Base-by-base conservation (phyloP, 2,113 vertebrate genomes). In the Psittacara wagleri region DNA sequence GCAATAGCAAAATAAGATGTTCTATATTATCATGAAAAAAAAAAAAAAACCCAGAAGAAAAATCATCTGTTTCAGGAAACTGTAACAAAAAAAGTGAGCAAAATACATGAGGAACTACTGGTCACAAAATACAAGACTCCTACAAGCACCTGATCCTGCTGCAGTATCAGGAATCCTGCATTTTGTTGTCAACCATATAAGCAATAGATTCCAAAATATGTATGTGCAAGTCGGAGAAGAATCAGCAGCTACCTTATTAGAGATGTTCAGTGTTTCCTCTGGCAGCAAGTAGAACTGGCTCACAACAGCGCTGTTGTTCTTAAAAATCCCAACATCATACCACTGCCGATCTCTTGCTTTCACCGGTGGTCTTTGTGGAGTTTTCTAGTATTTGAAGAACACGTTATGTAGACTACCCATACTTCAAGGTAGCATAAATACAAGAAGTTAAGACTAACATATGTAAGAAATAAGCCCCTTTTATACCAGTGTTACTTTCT, bases 291-390 rank as follows among this genome's bases (percentile, higher is more conserved):
- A 99, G 97, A 99, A 99, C 96, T 99, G 98, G 86, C 92, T 98
- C 97, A 99, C 99, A 96, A 99, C 98, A 57, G 98, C 98, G 52
- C 97, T 99, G 48, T 98, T 99, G 63, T 98, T 98, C 97, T 98
- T 99, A 96, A 99, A 99, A 95, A 99, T 98, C 9, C 99, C 99
- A 19, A 99, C 99, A 63, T 99, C 99, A 33, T 98, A 99, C 99
- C 99, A 99, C 52, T 96, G 96, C 59, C 97, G 97, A 74, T 98
- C 97, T 79, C 95, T 97, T 74, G 87, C 27, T 96, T 98, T 98
- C 83, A 87, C 27, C 0, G 82, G 79, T 20, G 96, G 95, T 66
- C 91, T 97, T 75, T 92, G 95, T 33, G 94, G 75, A 91, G 97
- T 95, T 96, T 97, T 98, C 98, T 98, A 94, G 89, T 81, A 70